Conservation (phyloP, 2,113 vertebrate species). For the Saccopteryx leptura region DNA sequence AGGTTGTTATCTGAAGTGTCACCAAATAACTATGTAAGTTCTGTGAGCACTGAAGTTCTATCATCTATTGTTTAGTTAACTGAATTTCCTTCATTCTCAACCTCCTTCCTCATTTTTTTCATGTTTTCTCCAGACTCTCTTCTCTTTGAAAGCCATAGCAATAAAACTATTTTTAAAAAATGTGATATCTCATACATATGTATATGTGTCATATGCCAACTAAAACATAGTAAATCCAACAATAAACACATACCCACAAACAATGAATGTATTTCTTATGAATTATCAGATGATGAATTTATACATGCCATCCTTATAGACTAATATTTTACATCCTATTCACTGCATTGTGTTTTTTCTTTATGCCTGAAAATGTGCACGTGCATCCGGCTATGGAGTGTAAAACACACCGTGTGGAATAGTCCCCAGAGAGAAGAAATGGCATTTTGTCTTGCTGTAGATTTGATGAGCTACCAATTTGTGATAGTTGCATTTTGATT, state of each 20-base stretch:
- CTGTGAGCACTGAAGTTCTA: neutral
- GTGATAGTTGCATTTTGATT: conserved; percentile 81
- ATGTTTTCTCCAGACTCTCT: neutral
- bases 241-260: neutral
- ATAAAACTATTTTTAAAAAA: neutral
- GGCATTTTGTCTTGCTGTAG: conserved; percentile 71
- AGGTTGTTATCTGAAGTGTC: neutral
- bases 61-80: neutral
- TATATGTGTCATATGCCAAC: neutral
- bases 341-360: neutral
- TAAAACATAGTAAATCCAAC: neutral
- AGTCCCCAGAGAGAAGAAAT: conserved; percentile 45
- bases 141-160: neutral
- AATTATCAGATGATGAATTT: neutral
- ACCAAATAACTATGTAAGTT: neutral
- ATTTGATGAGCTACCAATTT: conserved; percentile 83
- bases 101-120: neutral
- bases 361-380: neutral
- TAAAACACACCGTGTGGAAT: neutral
- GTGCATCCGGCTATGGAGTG: neutral
- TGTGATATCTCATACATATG: neutral
- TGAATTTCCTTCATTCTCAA: neutral
- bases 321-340: neutral
- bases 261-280: neutral
- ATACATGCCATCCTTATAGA: neutral